Conservation (phyloP, 2,888 invertebrate species). For the Ichneumoninae sp. region DNA sequence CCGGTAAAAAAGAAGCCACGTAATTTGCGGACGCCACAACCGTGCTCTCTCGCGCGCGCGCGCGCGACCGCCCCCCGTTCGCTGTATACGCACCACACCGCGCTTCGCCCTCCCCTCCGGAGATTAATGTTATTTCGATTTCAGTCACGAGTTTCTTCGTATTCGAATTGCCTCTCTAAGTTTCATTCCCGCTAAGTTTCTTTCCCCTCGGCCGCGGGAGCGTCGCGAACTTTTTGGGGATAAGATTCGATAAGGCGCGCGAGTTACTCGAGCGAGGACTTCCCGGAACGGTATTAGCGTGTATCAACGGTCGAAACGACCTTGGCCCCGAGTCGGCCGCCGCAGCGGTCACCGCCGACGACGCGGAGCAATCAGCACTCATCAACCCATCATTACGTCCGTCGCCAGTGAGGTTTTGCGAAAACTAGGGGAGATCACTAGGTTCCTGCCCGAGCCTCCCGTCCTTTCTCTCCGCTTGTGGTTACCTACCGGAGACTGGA, state of each 20-base stretch:
- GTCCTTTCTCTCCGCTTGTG: neutral
- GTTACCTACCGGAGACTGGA: slow-evolving; percentile 51
- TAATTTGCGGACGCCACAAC: slow-evolving; percentile 67
- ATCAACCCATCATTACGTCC: slow-evolving; percentile 61
- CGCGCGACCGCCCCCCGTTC: slow-evolving; percentile 49
- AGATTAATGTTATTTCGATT: slow-evolving; percentile 65
- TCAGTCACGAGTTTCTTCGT: slow-evolving; percentile 64
- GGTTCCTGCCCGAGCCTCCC: slow-evolving; percentile 21
- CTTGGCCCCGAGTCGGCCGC: slow-evolving; percentile 15
- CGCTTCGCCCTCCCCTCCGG: slow-evolving; percentile 14
- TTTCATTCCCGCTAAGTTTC: neutral
- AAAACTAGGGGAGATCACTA: slow-evolving; percentile 60
- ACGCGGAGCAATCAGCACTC: slow-evolving; percentile 62
- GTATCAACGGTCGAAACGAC: slow-evolving; percentile 20
- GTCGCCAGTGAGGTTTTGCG: slow-evolving; percentile 56
- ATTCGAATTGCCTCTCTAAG: slow-evolving; percentile 61
- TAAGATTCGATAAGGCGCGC: too few relatives aligned
- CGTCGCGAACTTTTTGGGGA: too few relatives aligned
- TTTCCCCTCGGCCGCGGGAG: too few relatives aligned
- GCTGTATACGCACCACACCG: slow-evolving; percentile 12
- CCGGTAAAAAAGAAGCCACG: slow-evolving; percentile 67
- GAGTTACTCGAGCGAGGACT: too few relatives aligned
- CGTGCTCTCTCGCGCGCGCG: slow-evolving; percentile 47
- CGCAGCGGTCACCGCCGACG: slow-evolving; percentile 36
- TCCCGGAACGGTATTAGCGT: too few relatives aligned